phyloP scores from a whole-genome alignment of 2,113 vertebrate species.

The Phaethon lepturus region DNA sequence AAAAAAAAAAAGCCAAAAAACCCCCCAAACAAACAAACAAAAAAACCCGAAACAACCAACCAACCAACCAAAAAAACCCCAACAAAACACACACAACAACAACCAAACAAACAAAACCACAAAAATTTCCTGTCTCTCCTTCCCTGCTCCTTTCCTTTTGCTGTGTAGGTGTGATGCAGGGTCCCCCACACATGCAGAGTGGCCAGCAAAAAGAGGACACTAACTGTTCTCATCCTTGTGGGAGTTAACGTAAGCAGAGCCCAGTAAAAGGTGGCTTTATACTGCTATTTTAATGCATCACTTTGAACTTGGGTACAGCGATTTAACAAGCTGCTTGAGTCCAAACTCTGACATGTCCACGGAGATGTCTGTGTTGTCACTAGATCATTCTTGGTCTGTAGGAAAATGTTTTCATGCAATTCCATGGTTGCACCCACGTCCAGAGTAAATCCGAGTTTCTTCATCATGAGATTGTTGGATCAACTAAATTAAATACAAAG shows the following conservation, averaged over 20 bases:
- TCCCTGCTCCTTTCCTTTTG: not conserved
- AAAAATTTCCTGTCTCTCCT: not conserved
- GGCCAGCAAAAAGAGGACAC: not conserved
- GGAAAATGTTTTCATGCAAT: not conserved
- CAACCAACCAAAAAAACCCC: no score
- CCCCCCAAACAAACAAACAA: no score
- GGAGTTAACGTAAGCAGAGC: not conserved
- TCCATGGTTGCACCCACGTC: not conserved
- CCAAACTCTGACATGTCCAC: not conserved
- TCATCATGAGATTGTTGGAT: not conserved
- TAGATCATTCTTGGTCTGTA: not conserved
- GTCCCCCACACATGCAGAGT: no score
- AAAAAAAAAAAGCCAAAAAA: not conserved
- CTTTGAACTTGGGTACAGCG: not conserved
- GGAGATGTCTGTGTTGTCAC: not conserved
- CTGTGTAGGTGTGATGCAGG: fast-evolving
- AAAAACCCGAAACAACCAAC: not conserved
- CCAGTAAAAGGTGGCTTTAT: not conserved
- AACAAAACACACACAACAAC: not conserved
- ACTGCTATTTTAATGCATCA: not conserved
- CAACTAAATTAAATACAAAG: not conserved
- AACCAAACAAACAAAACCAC: not conserved
- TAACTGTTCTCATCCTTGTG: no score
- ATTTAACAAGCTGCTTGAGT: not conserved
- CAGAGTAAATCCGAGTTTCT: not conserved